Evolutionary conservation across 2,113 vertebrate species (phyloP).

Genomic region (Brachyhypopomus gauderio): DNA sequence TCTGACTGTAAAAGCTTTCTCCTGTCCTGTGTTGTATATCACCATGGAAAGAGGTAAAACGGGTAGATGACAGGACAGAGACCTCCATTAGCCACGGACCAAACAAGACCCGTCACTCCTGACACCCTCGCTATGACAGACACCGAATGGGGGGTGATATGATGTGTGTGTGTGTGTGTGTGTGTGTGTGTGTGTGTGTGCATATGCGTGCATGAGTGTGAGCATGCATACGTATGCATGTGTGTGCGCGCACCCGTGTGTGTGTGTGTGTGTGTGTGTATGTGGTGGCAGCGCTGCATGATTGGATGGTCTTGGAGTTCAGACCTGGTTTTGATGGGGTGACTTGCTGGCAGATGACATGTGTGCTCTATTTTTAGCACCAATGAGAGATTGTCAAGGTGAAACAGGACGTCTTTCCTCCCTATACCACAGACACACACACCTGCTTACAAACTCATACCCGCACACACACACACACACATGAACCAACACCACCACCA

Average conservation of each 20-base stretch:
- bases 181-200: not conserved
- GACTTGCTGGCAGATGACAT: constrained; percentile 24
- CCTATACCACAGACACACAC: not conserved
- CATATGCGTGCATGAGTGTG: no score
- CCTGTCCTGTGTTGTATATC: constrained; percentile 38
- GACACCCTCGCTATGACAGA: constrained; percentile 8
- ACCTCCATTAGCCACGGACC: constrained; percentile 29
- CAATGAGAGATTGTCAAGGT: not conserved
- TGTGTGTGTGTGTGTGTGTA: constrained; percentile 9
- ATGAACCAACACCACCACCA: not conserved
- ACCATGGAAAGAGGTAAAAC: constrained; percentile 25
- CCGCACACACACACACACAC: not conserved
- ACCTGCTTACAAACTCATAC: not conserved
- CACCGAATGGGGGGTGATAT: not conserved
- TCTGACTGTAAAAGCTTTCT: constrained; percentile 30
- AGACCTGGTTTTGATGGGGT: constrained; percentile 14
- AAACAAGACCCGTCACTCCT: constrained; percentile 24
- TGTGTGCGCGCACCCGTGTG: not conserved
- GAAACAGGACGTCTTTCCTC: constrained; percentile 16
- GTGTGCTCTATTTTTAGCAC: constrained; percentile 30
- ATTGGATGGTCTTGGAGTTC: not conserved
- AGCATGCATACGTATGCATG: no score
- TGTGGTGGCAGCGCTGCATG: not conserved
- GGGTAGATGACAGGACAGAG: constrained; percentile 15
- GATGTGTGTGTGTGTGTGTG: not conserved